phyloP scores from a whole-genome alignment of 2,888 invertebrate genomes.

The Crepidodera aurea region DNA sequence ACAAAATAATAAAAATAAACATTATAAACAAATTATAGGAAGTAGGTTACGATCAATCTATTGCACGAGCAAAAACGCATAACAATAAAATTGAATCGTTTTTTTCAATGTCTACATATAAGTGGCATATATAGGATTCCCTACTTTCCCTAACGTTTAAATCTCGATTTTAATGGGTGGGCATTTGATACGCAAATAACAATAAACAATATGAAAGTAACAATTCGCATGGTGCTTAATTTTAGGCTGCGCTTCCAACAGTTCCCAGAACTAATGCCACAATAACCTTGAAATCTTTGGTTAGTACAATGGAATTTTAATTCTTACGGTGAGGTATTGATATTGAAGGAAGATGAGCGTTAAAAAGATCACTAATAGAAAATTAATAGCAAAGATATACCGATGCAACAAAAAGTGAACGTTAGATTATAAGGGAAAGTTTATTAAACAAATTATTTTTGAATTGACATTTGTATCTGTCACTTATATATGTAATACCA shows the following conservation, averaged over 20 bases:
- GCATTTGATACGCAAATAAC: constrained; percentile 25
- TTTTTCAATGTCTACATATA: constrained; percentile 30
- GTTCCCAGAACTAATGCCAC: constrained; percentile 19
- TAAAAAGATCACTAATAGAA: no score
- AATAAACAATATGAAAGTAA: constrained; percentile 33
- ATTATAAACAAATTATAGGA: background rate
- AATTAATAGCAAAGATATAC: no score
- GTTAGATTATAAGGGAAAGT: no score
- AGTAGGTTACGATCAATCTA: constrained; percentile 22
- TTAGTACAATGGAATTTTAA: constrained; percentile 1
- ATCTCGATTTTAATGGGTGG: constrained; percentile 21
- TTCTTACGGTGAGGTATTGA: background rate
- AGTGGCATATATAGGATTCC: constrained; percentile 39
- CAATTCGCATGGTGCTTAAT: constrained; percentile 30
- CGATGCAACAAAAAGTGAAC: no score
- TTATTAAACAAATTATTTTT: no score
- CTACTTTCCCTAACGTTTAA: constrained; percentile 34
- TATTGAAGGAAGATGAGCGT: no score
- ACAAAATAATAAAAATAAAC: background rate
- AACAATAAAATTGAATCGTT: constrained; percentile 21
- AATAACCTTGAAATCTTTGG: constrained; percentile 1
- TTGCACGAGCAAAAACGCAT: constrained; percentile 21
- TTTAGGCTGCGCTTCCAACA: constrained; percentile 12
- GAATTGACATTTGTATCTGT: no score
- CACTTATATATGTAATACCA: no score